Percentiles rank a stretch among this genome's conserved stretches.
phyloP scores from a whole-genome alignment of 2,797 vertebrate species.

The Tarsius wallacei region DNA sequence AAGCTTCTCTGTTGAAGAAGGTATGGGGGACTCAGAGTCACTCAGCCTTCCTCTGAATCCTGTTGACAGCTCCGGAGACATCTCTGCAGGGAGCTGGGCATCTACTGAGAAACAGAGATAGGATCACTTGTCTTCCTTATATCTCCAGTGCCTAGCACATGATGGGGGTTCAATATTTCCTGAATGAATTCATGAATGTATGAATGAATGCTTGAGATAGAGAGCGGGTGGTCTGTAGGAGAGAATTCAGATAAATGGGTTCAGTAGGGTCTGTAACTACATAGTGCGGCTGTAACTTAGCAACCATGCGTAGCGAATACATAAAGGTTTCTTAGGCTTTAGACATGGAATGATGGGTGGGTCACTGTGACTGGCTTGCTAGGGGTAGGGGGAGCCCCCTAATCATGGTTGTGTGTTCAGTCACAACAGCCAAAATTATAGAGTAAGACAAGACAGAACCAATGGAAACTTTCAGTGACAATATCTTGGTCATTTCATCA shows the following conservation, averaged over 20 bases:
- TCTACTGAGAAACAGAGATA: background rate
- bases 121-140: too few species aligned
- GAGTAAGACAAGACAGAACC: slow-evolving; percentile 11
- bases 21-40: background rate
- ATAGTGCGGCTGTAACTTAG: background rate
- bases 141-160: background rate
- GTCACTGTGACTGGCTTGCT: background rate
- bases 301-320: background rate
- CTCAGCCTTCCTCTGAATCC: background rate
- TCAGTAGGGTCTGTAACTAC: background rate
- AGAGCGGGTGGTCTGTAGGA: background rate
- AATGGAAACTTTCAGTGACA: background rate
- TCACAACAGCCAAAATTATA: background rate
- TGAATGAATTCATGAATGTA: background rate
- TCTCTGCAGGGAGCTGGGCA: background rate
- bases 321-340: background rate
- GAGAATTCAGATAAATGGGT: background rate
- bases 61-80: background rate
- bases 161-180: background rate
- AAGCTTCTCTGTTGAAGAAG: background rate
- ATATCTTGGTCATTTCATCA: background rate
- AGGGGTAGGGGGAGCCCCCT: background rate
- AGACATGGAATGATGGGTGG: background rate
- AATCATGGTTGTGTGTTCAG: background rate
- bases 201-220: background rate